Conservation (phyloP, 2,888 invertebrate genomes). For the Rugalucina vietnamica region DNA sequence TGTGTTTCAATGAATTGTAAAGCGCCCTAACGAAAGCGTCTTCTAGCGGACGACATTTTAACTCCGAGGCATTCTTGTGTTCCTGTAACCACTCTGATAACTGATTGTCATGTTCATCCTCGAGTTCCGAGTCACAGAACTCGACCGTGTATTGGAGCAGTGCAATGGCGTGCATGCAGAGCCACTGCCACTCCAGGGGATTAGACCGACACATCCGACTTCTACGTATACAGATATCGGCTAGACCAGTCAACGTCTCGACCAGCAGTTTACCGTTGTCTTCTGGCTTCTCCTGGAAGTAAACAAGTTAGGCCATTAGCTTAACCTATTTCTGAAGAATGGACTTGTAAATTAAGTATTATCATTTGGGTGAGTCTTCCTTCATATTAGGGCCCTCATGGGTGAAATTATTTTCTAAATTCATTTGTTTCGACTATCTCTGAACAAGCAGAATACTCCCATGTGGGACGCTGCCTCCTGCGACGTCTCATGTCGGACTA, state of each 20-base stretch:
- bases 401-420: too few relatives aligned
- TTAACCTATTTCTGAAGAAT: too few relatives aligned
- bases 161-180: conserved; percentile 79
- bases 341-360: too few relatives aligned
- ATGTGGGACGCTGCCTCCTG: too few relatives aligned
- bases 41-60: conserved; percentile 72
- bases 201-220: conserved; percentile 76
- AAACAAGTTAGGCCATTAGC: not conserved
- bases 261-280: conserved; percentile 70
- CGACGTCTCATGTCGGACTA: too few relatives aligned
- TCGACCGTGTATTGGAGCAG: conserved; percentile 76
- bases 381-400: too few relatives aligned
- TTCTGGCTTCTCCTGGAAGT: conserved; percentile 69
- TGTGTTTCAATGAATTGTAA: conserved; percentile 76
- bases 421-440: too few relatives aligned
- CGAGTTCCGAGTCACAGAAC: conserved; percentile 74
- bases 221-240: conserved; percentile 76
- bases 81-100: conserved; percentile 73
- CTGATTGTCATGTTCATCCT: conserved; percentile 66
- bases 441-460: too few relatives aligned
- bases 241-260: conserved; percentile 72
- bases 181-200: conserved; percentile 79
- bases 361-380: too few relatives aligned
- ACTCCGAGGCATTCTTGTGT: conserved; percentile 68
- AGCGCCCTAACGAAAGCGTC: conserved; percentile 76